Evolutionary conservation across 1,140 invertebrate genomes (phyloP).

Genomic region (Hermetia illucens): DNA sequence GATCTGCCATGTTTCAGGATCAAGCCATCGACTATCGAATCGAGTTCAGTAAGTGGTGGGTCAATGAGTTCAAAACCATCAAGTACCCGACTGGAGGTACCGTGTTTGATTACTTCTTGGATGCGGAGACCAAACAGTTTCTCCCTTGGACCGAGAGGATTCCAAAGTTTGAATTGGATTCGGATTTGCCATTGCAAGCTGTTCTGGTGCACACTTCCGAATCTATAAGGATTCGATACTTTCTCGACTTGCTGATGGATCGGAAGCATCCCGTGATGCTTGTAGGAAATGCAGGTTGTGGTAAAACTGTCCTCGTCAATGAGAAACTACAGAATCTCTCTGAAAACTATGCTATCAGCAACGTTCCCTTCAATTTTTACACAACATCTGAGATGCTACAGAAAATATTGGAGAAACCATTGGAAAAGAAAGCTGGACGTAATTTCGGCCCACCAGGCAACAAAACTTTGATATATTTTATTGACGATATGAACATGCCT

Average conservation of each 20-base stretch:
- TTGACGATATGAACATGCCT: conserved; percentile 98
- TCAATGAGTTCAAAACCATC: conserved; percentile 88
- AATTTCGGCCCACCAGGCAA: conserved; percentile 92
- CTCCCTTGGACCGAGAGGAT: conserved; percentile 78
- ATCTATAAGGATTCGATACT: conserved; percentile 78
- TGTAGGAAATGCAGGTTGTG: conserved; percentile 79
- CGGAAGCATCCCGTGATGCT: conserved; percentile 85
- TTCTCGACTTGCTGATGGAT: conserved; percentile 79
- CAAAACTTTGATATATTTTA: conserved; percentile 89
- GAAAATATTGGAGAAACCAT: conserved; percentile 84
- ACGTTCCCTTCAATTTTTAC: conserved; percentile 94
- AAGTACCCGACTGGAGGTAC: conserved; percentile 79
- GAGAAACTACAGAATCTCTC: conserved; percentile 69
- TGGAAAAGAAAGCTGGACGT: conserved; percentile 92
- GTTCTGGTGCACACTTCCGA: conserved; percentile 87
- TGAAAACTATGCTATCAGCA: conserved; percentile 78
- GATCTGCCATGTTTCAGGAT: conserved; percentile 88
- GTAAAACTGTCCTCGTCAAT: conserved; percentile 77
- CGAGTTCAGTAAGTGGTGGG: conserved; percentile 95
- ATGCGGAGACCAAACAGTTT: conserved; percentile 79
- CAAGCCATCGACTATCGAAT: conserved; percentile 56
- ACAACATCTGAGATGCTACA: conserved; percentile 94
- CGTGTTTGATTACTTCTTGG: conserved; percentile 92
- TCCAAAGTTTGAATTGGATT: conserved; percentile 80
- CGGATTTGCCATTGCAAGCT: conserved; percentile 83